A percentile compares a stretch with the other conserved stretches of the same genome.
phyloP scores from a whole-genome alignment of 1,140 invertebrate species.

The Neuroterus valhalla region DNA sequence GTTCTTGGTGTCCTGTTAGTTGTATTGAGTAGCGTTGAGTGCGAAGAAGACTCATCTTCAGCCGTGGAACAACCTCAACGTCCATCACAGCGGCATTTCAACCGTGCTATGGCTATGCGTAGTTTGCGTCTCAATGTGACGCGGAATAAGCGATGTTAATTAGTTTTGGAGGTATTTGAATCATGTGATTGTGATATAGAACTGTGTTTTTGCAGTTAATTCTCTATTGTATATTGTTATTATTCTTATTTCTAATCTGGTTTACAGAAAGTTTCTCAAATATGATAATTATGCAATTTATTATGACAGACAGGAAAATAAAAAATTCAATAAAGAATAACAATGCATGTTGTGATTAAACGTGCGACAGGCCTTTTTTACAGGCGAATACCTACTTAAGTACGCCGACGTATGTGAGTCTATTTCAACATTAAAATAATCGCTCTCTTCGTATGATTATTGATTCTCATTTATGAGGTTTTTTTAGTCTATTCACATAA shows the following conservation, averaged over 20 bases:
- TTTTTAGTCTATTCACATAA: no score
- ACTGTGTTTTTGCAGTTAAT: conserved; percentile 57
- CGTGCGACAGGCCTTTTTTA: no score
- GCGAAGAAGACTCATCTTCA: conserved; percentile 76
- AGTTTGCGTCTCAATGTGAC: conserved; percentile 79
- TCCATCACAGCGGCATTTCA: conserved; percentile 85
- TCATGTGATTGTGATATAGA: conserved; percentile 61
- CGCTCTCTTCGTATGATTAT: no score
- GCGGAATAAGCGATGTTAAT: conserved; percentile 73
- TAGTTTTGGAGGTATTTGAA: conserved; percentile 49
- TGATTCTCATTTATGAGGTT: no score
- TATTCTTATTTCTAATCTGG: conserved; percentile 67
- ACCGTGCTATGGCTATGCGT: conserved; percentile 90
- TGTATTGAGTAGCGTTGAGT: conserved; percentile 81
- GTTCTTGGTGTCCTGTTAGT: conserved; percentile 87
- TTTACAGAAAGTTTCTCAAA: conserved; percentile 59
- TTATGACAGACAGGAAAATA: conserved; percentile 57
- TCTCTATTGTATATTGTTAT: conserved; percentile 58
- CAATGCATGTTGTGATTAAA: conserved; percentile 18
- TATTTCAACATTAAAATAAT: no score
- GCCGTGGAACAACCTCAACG: conserved; percentile 79
- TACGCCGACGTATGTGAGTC: no score
- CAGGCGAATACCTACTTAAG: no score
- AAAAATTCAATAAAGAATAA: conserved; percentile 63
- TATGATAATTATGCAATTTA: conserved; percentile 61